A percentile compares a stretch with the other conserved stretches of the same genome.
Evolutionary conservation across 2,888 invertebrate genomes (phyloP).

Genomic region (Trachelus troglodyta): DNA sequence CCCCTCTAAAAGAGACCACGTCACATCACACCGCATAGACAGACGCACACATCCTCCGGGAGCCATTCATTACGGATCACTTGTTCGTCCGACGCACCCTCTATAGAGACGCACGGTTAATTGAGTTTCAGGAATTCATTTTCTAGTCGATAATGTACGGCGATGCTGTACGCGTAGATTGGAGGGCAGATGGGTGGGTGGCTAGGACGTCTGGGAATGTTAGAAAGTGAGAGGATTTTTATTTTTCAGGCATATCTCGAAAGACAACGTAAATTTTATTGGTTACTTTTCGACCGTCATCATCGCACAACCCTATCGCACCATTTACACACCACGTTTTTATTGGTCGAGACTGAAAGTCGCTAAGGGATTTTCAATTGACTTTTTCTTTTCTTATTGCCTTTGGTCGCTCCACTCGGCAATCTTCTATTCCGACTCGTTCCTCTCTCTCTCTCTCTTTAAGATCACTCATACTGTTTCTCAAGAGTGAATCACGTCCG

Average conservation of each 20-base stretch:
- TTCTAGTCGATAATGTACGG: constrained; percentile 43
- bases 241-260: neutral
- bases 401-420: neutral
- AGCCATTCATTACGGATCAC: constrained; percentile 36
- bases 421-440: neutral
- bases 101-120: constrained; percentile 40
- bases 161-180: too few species aligned
- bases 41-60: constrained; percentile 13
- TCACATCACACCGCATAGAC: neutral
- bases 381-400: constrained; percentile 1
- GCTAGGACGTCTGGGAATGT: constrained; percentile 29
- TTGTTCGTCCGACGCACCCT: constrained; percentile 20
- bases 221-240: constrained; percentile 15
- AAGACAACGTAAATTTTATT: neutral
- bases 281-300: neutral
- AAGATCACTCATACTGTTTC: neutral
- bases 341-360: neutral
- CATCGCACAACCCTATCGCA: neutral
- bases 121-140: constrained; percentile 58
- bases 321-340: neutral
- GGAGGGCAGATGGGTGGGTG: neutral
- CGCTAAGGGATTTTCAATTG: constrained; percentile 7
- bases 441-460: neutral
- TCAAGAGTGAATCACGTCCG: neutral
- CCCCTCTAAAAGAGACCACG: constrained; percentile 27